Conservation (phyloP, 2,888 invertebrate genomes). For the Acleris holmiana region DNA sequence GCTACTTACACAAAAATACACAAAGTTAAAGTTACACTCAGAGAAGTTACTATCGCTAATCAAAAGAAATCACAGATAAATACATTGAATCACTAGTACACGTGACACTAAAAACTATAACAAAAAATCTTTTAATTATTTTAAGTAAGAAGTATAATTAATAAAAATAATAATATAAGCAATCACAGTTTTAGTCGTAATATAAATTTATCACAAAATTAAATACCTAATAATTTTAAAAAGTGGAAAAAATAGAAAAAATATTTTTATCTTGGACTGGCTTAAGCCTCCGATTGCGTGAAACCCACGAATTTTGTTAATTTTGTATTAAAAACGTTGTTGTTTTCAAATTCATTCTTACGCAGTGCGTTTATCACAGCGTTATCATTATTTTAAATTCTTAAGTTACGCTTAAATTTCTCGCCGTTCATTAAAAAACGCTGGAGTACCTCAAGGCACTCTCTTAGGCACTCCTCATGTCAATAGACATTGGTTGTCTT, state of each 20-base stretch:
- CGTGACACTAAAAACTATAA: constrained; percentile 26
- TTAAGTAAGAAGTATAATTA: constrained; percentile 55
- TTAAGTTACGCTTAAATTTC: constrained; percentile 52
- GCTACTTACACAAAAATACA: constrained; percentile 73
- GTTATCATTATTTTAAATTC: constrained; percentile 56
- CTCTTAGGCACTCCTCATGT: constrained; percentile 60
- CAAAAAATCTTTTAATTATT: constrained; percentile 36
- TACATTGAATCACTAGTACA: constrained; percentile 57
- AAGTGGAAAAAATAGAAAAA: constrained; percentile 46
- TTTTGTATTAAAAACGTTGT: constrained; percentile 49
- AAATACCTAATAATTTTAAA: constrained; percentile 49
- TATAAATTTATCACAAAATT: constrained; percentile 68
- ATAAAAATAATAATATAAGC: constrained; percentile 52
- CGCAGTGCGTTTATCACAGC: constrained; percentile 69
- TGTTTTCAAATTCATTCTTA: constrained; percentile 50
- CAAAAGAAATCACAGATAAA: constrained; percentile 79
- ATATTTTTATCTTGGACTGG: constrained; percentile 52
- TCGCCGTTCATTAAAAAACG: constrained; percentile 46
- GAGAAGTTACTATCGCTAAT: constrained; percentile 66
- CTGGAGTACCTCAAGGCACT: constrained; percentile 70
- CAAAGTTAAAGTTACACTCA: constrained; percentile 64
- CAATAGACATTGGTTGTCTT: constrained; percentile 28
- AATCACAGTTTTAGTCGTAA: constrained; percentile 74
- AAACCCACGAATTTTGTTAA: constrained; percentile 47
- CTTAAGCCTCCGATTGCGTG: constrained; percentile 61